phyloP scores from a whole-genome alignment of 2,888 invertebrate genomes.

The Lasioglossum calceatum region DNA sequence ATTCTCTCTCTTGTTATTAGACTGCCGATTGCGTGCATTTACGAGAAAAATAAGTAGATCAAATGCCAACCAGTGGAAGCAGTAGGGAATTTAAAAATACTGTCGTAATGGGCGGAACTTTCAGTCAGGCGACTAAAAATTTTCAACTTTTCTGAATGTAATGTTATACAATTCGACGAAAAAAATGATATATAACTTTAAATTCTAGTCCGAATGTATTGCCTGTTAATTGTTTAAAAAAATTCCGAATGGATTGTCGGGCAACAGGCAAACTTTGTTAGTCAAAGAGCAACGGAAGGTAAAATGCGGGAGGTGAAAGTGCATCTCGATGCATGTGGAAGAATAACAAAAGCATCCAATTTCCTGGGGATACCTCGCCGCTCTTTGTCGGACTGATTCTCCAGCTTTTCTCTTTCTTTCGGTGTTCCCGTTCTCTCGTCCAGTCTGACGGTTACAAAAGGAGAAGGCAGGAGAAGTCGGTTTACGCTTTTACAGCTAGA shows the following conservation, averaged over 20 bases:
- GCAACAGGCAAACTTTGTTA: constrained; percentile 50
- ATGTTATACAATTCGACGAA: too few relatives aligned
- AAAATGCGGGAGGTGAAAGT: not conserved
- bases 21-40: not conserved
- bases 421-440: not conserved
- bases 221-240: not conserved
- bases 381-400: constrained; percentile 46
- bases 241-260: constrained; percentile 51
- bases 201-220: not conserved
- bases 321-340: constrained; percentile 50
- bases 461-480: constrained; percentile 36
- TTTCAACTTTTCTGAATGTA: too few relatives aligned
- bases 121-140: too few relatives aligned
- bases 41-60: not conserved
- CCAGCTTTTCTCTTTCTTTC: not conserved
- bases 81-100: too few relatives aligned
- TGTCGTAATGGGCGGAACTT: too few relatives aligned
- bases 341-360: constrained; percentile 73
- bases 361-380: constrained; percentile 65
- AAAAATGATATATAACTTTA: too few relatives aligned
- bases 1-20: too few relatives aligned
- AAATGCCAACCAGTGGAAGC: not conserved
- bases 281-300: not conserved
- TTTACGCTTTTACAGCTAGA: constrained; percentile 60
- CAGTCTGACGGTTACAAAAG: constrained; percentile 19